Evolutionary conservation across 1,140 invertebrate species (phyloP), one percentile per base, ranked within the genome.

Genomic region (Drosophila paulistorum): DNA sequence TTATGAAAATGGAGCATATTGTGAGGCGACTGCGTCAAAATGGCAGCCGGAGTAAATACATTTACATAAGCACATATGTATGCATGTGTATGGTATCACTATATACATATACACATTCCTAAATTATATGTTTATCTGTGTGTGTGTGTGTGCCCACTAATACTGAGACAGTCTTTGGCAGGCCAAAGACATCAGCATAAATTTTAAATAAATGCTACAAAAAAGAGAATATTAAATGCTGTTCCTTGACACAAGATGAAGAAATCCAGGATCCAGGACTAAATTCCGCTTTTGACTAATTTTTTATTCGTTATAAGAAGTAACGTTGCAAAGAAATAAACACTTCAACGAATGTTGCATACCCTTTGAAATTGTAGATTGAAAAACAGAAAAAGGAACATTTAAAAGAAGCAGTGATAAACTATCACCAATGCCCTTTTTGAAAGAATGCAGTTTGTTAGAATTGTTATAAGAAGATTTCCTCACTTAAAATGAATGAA

Each of bases 1-100:
- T 87, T 87, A 89, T 87, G 84, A 85, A 87, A 87, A 87, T 89
- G 84, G 84, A 89, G 66, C 84, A 89, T 87, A 89, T 87, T 87
- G 84, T 84, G 74, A 87, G 71, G 68, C 74, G 75, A 83, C 83
- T 79, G 83, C 79, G 80, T 79, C 83, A 89, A 85, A 86, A 86
- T 87, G 83, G 72, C 83, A 86, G 83, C 81, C 79, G 64, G 17
- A 84, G 83, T 80, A 89, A 84, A 89, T 83, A 86, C 77, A 83
- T 87, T 80, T 80, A 70, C 80, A 80, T 87, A 71, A 74, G 71
- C 81, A 74, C 54, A 73, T 41, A 73, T 37, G 68, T 65, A 54
- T 13, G 30, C 6, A 30, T 30, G 30, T 30, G 30, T 30, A 26
- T 26, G 23, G 23, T 26, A 26, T 26, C 23, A 26, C 23, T 26